Percentiles rank a stretch among this genome's conserved stretches.
Conservation (phyloP, 2,797 vertebrate species). For the Scolopax bukidnonensis region DNA sequence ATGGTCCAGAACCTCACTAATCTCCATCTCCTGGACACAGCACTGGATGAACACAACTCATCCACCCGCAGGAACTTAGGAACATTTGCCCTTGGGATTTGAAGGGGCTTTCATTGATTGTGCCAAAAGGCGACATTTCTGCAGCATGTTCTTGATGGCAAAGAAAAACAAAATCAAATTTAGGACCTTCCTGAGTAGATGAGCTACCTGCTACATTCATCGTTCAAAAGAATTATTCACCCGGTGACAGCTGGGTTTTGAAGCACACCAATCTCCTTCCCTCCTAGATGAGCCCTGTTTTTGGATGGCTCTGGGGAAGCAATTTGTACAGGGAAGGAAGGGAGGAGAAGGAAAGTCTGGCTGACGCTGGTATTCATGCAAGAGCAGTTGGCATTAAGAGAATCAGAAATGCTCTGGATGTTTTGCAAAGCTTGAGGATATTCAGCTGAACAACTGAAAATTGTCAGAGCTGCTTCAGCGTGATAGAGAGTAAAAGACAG, state of each 20-base stretch:
- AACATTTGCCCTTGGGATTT: neutral
- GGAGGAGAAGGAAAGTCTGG: neutral
- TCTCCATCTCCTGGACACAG: neutral
- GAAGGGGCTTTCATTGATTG: neutral
- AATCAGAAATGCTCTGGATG: neutral
- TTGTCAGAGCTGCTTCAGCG: neutral
- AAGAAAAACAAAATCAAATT: constrained; percentile 30
- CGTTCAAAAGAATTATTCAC: constrained; percentile 10
- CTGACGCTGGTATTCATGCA: constrained; percentile 5
- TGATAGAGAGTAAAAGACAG: neutral
- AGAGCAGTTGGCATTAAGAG: neutral
- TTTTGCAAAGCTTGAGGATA: neutral
- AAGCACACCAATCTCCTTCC: constrained; percentile 20
- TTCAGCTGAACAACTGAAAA: neutral
- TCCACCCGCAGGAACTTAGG: neutral
- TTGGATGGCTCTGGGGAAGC: constrained; percentile 30
- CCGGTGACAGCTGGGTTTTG: neutral
- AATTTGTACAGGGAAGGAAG: constrained; percentile 23
- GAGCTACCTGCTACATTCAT: constrained; percentile 16
- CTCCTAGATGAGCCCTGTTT: neutral
- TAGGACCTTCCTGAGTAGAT: neutral
- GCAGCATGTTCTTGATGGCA: neutral
- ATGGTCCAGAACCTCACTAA: neutral
- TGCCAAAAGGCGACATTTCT: neutral
- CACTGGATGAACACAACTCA: neutral